These are phyloP conservation scores for Trematomus bernacchii DNA, from an alignment of 2,797 vertebrate genomes.

Conservation along the genomic window DNA sequence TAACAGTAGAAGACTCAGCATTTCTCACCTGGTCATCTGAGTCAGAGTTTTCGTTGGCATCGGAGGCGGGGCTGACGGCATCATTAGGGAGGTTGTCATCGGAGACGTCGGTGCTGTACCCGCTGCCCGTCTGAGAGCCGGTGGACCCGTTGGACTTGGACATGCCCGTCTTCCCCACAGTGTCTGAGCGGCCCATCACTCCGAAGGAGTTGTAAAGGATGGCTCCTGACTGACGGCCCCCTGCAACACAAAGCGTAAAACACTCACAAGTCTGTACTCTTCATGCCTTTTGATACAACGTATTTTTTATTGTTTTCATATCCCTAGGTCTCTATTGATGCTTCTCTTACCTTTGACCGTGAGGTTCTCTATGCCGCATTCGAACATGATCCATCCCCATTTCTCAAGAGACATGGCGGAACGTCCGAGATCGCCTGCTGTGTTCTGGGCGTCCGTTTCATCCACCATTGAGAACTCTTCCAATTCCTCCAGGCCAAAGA, in stretches of 20 bases:
- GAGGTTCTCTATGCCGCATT: conserved; percentile 98
- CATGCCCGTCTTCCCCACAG: conserved; percentile 85
- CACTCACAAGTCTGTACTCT: not conserved
- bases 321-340: too few species aligned
- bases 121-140: conserved; percentile 97
- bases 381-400: conserved; percentile 99
- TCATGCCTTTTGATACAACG: not conserved
- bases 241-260: conserved; percentile 69
- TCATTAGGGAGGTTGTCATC: conserved; percentile 95
- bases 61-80: conserved; percentile 89
- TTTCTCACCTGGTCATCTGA: conserved; percentile 94
- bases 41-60: conserved; percentile 89
- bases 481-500: conserved; percentile 96
- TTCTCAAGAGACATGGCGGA: conserved; percentile 91
- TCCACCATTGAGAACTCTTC: conserved; percentile 96
- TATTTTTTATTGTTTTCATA: not conserved
- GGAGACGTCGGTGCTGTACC: conserved; percentile 97
- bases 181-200: conserved; percentile 89
- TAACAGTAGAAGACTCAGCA: not conserved
- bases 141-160: conserved; percentile 94
- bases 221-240: conserved; percentile 96
- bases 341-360: conserved; percentile 92
- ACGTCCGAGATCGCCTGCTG: conserved; percentile 84
- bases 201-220: conserved; percentile 93
- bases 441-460: conserved; percentile 90